These are phyloP conservation scores for Ctenopoma kingsleyae DNA, from an alignment of 2,797 vertebrate species.

Conservation along the genomic window DNA sequence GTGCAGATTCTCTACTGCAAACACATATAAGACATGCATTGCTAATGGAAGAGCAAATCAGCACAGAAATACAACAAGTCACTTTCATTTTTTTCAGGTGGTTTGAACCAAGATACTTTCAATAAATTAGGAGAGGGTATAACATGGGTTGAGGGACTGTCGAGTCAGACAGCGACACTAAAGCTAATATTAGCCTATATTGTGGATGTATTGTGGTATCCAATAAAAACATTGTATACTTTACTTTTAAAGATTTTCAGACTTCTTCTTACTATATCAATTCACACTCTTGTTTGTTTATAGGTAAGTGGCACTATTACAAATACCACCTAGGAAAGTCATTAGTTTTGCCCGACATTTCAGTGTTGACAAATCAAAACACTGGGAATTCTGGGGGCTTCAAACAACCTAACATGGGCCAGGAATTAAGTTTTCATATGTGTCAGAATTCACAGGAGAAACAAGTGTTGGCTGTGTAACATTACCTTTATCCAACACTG, in stretches of 20 bases:
- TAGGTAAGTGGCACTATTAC: neutral
- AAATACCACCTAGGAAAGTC: neutral
- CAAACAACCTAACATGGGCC: neutral
- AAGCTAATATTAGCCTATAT: neutral
- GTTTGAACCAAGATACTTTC: conserved; percentile 33
- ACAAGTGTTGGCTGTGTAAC: neutral
- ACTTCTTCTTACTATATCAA: neutral
- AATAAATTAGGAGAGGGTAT: conserved; percentile 4
- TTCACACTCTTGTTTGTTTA: neutral
- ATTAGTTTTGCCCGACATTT: neutral
- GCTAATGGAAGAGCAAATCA: conserved; percentile 55
- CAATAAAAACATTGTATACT: neutral
- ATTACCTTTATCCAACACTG: conserved; percentile 97
- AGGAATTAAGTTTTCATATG: no score
- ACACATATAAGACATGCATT: conserved; percentile 42
- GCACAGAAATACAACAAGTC: conserved; percentile 29
- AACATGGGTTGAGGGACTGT: neutral
- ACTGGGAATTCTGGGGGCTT: neutral
- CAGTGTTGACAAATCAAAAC: neutral
- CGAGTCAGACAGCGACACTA: conserved; percentile 3
- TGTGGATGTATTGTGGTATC: neutral
- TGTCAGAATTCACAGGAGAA: no score
- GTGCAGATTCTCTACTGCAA: conserved; percentile 66
- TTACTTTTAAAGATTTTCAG: neutral
- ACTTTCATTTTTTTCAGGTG: conserved; percentile 28